phyloP scores from a whole-genome alignment of 2,888 invertebrate genomes.

The Tromatobia lineatoria region DNA sequence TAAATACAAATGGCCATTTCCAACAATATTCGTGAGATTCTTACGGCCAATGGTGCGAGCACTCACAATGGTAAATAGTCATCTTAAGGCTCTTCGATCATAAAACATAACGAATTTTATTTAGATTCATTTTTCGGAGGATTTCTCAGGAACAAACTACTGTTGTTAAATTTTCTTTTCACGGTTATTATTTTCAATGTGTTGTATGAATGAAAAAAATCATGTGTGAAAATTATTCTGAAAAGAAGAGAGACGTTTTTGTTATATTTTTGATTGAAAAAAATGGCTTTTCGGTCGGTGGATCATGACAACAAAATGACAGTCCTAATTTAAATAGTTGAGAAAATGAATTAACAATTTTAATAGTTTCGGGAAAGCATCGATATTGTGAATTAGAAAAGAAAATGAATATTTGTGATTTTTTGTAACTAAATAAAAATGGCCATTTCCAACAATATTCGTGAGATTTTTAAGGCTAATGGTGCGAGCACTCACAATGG shows the following conservation, averaged over 20 bases:
- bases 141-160: no score
- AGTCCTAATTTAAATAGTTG: no score
- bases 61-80: constrained; percentile 45
- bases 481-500: constrained; percentile 32
- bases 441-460: constrained; percentile 27
- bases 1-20: constrained; percentile 20
- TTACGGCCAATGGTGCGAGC: constrained; percentile 14
- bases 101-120: neutral
- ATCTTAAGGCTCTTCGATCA: neutral
- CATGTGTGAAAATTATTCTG: no score
- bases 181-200: no score
- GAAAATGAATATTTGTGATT: neutral
- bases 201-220: no score
- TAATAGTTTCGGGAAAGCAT: no score
- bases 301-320: no score
- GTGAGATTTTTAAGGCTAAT: constrained; percentile 4
- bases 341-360: no score
- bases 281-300: no score
- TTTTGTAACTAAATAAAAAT: constrained; percentile 11
- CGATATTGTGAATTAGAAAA: neutral
- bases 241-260: no score
- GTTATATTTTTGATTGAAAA: no score
- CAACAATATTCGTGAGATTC: constrained; percentile 27
- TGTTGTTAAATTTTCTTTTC: no score
- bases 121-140: neutral